phyloP scores from a whole-genome alignment of 2,888 invertebrate genomes.

The Xestia c-nigrum region DNA sequence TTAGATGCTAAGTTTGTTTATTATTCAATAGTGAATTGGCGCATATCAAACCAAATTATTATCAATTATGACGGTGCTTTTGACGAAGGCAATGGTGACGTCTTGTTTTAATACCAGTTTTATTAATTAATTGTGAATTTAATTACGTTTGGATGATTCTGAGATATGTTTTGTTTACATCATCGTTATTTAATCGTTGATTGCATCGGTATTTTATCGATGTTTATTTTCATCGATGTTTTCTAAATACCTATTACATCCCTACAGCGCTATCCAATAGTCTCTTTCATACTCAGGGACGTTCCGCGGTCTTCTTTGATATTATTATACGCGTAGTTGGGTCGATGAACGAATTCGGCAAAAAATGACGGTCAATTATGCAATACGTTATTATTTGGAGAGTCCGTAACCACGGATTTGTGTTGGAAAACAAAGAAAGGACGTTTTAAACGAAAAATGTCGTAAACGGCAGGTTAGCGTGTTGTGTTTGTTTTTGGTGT shows the following conservation, averaged over 20 bases:
- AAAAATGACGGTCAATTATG: conserved; percentile 76
- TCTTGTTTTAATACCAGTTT: neutral
- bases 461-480: conserved; percentile 76
- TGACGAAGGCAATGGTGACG: neutral
- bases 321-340: conserved; percentile 77
- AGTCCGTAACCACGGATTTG: conserved; percentile 61
- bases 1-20: neutral
- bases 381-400: conserved; percentile 68
- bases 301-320: conserved; percentile 83
- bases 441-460: conserved; percentile 76
- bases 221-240: conserved; percentile 46
- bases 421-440: conserved; percentile 66
- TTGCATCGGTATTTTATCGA: conserved; percentile 16
- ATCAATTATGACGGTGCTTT: neutral
- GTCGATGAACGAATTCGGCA: conserved; percentile 81
- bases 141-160: neutral
- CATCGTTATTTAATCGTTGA: neutral
- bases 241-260: conserved; percentile 47
- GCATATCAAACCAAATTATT: neutral
- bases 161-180: neutral
- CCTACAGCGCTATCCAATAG: conserved; percentile 75
- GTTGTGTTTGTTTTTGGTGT: conserved; percentile 89
- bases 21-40: neutral
- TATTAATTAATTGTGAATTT: neutral
- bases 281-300: conserved; percentile 80